A percentile compares a stretch with the other conserved stretches of the same genome.
phyloP scores from a whole-genome alignment of 2,888 invertebrate genomes.

The Gandaritis pyraliata region DNA sequence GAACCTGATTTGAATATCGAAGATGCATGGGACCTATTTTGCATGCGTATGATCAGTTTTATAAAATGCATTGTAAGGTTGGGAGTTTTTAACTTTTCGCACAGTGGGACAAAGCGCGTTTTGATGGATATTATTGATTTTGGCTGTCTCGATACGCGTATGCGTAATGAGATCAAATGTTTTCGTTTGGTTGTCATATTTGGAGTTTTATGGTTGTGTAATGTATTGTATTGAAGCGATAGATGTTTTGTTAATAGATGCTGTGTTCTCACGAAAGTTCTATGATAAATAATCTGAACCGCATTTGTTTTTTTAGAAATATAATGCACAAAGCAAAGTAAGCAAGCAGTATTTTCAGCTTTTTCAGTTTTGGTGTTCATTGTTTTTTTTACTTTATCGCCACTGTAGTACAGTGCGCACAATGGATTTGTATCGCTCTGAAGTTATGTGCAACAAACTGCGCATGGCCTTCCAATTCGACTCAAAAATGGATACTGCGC shows the following conservation, averaged over 20 bases:
- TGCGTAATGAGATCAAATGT: constrained; percentile 82
- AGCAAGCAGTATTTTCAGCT: no score
- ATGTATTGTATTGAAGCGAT: constrained; percentile 63
- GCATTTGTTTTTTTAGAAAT: background rate
- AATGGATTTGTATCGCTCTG: no score
- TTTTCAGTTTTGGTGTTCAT: no score
- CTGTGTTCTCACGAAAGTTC: constrained; percentile 43
- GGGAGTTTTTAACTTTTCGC: constrained; percentile 63
- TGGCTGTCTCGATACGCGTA: constrained; percentile 62
- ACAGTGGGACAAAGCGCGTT: constrained; percentile 60
- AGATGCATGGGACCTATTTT: constrained; percentile 66
- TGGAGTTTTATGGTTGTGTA: constrained; percentile 64
- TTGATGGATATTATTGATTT: constrained; percentile 61
- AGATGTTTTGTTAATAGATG: constrained; percentile 40
- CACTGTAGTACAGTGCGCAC: no score
- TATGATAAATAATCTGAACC: no score
- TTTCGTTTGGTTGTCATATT: constrained; percentile 78
- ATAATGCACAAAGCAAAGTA: no score
- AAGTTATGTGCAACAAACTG: no score
- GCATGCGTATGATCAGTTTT: constrained; percentile 69
- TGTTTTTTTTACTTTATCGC: no score
- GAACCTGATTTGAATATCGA: constrained; percentile 77
- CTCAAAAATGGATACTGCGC: no score
- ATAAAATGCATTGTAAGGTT: constrained; percentile 32
- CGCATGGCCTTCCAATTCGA: no score